These are phyloP conservation scores for Whitmania pigra DNA, from an alignment of 1,140 invertebrate species.

Conservation along the genomic window DNA sequence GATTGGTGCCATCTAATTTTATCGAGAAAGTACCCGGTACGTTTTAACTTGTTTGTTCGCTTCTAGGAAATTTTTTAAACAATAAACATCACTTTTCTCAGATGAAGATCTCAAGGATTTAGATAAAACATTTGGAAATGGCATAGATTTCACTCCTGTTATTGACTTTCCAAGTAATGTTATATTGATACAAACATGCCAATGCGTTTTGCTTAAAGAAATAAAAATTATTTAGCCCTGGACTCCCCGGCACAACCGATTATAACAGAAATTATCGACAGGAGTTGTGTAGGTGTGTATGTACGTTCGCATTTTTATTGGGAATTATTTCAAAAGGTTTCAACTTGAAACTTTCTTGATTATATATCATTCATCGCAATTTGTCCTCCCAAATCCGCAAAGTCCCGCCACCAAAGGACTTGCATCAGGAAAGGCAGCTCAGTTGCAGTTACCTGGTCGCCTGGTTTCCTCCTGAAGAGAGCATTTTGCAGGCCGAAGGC, in stretches of 20 bases:
- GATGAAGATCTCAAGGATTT: slow-evolving; percentile 12
- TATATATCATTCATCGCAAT: too few species aligned
- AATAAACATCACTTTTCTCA: not conserved
- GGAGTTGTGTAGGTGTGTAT: not conserved
- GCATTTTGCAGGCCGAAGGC: slow-evolving; percentile 45
- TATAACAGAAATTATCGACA: slow-evolving; percentile 10
- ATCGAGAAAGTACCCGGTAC: slow-evolving; percentile 59
- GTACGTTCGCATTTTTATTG: too few species aligned
- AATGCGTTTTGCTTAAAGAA: not conserved
- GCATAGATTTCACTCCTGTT: too few species aligned
- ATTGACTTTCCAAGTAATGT: too few species aligned
- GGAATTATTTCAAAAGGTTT: too few species aligned
- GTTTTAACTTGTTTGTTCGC: not conserved
- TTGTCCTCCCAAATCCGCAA: slow-evolving; percentile 27
- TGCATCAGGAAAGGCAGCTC: slow-evolving; percentile 91
- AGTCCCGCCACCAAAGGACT: slow-evolving; percentile 85
- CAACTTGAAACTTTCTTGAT: too few species aligned
- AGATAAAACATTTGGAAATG: not conserved
- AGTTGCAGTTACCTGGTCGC: slow-evolving; percentile 95
- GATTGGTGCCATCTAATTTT: slow-evolving; percentile 92
- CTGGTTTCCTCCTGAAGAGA: slow-evolving; percentile 66
- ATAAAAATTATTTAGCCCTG: not conserved
- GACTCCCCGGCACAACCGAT: not conserved
- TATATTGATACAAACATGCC: not conserved
- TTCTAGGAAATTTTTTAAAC: not conserved